Evolutionary conservation across 53 echinoderm and acorn worm species (phyloP), one percentile per base, ranked within the genome.

Genomic region (Holothuria scabra): DNA sequence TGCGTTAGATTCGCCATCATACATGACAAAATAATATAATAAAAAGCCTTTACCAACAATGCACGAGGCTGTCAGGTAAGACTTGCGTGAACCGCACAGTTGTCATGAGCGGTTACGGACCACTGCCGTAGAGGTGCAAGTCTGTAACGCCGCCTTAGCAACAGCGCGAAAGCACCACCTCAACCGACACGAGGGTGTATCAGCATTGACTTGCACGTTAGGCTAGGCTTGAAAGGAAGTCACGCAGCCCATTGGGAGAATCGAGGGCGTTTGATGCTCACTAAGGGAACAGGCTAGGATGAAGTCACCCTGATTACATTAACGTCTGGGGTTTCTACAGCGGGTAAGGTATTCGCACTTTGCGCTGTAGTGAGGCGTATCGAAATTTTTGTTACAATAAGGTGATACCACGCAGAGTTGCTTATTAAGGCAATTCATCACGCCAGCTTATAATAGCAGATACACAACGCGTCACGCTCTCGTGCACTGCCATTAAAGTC

Each of bases 391-490:
- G 72, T 72, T 72, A 72, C 37, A 48, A 44, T 72, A 72, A 19
- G 22, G 16, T 46, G 44, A 72, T 72, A 44, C 48, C 72, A 72
- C 21, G 72, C 72, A 72, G 72, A 44, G 46, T 20, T 16, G 22
- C 23, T 72, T 72, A 72, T 72, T 72, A 72, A 41, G 44, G 72
- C 72, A 44, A 72, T 72, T 72, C 72, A 72, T 72, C 72, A 72
- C 24, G 24, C 48, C 72, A 24, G 48, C 24, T 44, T 72, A 72
- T 72, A n/a, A 32, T 41, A 72, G 41, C 72, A 48, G 52, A 52
- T 71, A 44, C 2, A 19, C 25, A 49, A 16, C 18, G 12, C 24
- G 72, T 44, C 72, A 72, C 72, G 72, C 44, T 44, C 24, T 48
- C 48, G 44, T 72, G 72, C 72, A 48, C 28, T 46, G 25, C 25